Base-by-base conservation (phyloP, 2,797 vertebrate species). In the Cyclopterus lumpus region DNA sequence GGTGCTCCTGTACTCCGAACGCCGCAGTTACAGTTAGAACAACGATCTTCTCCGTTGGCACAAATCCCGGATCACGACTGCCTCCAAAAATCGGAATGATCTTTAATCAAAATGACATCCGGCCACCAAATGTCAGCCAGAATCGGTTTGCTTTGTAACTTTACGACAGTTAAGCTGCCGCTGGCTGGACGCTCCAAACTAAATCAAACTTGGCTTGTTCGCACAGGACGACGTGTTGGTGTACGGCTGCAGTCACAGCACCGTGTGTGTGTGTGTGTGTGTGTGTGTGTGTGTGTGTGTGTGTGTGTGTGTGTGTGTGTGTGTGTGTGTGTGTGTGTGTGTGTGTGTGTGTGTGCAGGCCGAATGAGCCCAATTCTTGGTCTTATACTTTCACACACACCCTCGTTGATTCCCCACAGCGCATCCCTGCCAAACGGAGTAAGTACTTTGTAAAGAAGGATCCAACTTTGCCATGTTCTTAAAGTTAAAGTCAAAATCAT, bases 11-110 rank as follows among this genome's bases (percentile, higher is more conserved):
- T 28, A 2, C n/a, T n/a, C 71, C 8, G 0, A 62, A 53, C 24
- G 32, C 0, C 42, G 71, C 72, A 48, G 40, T 32, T 20, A 46
- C 1, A 5, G 26, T 55, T 63, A 12, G 60, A 48, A 42, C 55
- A 24, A 30, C 12, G 34, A 75, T 67, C 63, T 51, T 46, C 59
- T 71, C 8, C 28, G 30, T 32, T 79, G 79, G 77, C 73, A 75
- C 34, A 54, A 68, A 38, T 72, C 71, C 74, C 73, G 26, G 68
- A 76, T 55, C 26, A 57, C 28, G 8, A 44, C n/a, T 5, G 36
- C 18, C 9, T 67, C 67, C 67, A 70, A 58, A 44, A 65, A 9
- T 28, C 2, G 0, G 38, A n/a, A 30, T 7, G 28, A 22, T 62
- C 40, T 8, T 40, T 2, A 34, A 24, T 62, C 38, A 46, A 68